Conservation (phyloP, 2,797 vertebrate genomes). For the Malacoraja senta region DNA sequence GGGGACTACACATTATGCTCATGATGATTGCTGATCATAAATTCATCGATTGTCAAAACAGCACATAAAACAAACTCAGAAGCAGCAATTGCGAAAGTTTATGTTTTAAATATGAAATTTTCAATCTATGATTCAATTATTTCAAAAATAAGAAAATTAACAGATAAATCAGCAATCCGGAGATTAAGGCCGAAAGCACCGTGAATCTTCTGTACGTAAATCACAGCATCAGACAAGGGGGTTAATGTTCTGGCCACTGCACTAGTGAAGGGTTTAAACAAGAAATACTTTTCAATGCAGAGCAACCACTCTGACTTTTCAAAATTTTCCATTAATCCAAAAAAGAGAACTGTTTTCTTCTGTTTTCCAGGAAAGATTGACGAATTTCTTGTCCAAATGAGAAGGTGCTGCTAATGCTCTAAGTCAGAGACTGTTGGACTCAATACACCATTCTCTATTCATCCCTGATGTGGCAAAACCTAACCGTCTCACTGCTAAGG, state of each 20-base stretch:
- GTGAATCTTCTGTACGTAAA: not conserved
- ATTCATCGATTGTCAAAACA: not conserved
- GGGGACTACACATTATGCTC: not conserved
- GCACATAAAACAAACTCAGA: not conserved
- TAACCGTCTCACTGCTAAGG: not conserved
- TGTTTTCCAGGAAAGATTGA: conserved; percentile 24
- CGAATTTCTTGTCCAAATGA: not conserved
- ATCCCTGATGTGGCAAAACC: conserved; percentile 1
- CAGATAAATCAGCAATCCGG: not conserved
- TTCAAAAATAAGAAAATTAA: not conserved
- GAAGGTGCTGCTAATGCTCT: not conserved
- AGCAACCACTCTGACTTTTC: not conserved
- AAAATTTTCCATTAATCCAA: not conserved
- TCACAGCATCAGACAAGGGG: not conserved
- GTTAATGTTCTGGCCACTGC: not conserved
- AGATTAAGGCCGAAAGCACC: not conserved
- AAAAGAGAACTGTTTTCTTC: conserved; percentile 12
- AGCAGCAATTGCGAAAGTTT: not conserved
- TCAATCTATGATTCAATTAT: not conserved
- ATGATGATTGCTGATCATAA: not conserved
- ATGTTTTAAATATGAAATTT: not conserved
- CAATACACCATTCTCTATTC: not conserved
- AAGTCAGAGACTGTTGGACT: not conserved
- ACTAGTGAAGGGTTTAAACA: not conserved
- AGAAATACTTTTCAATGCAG: not conserved